Conservation (phyloP, 2,797 vertebrate species). For the Artibeus lituratus region DNA sequence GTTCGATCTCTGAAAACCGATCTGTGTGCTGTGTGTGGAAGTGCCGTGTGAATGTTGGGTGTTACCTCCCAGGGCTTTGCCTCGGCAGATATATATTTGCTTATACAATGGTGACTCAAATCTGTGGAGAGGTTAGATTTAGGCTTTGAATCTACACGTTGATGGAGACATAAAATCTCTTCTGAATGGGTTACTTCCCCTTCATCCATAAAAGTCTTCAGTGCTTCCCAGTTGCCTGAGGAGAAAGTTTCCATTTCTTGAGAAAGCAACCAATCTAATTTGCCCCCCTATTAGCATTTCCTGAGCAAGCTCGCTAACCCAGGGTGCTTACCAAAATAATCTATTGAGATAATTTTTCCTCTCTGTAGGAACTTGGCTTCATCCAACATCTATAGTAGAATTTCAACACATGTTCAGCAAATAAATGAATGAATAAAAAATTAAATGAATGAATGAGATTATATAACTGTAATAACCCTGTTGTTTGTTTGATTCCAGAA, state of each 20-base stretch:
- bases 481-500: slow-evolving; percentile 29
- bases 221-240: neutral
- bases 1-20: neutral
- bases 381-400: neutral
- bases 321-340: neutral
- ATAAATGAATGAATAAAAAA: neutral
- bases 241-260: neutral
- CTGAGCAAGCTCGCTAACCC: neutral
- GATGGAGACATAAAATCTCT: neutral
- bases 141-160: neutral
- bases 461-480: neutral
- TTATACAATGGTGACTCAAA: neutral
- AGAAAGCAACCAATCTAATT: neutral
- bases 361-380: neutral
- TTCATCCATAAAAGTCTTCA: neutral
- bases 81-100: neutral
- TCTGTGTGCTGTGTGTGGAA: neutral
- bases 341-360: neutral
- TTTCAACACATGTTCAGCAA: neutral
- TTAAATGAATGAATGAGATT: neutral
- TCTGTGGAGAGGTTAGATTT: neutral
- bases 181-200: neutral
- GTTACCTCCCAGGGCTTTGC: neutral
- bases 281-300: neutral
- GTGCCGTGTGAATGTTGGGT: neutral